Percentiles rank a stretch among this genome's conserved stretches.
Evolutionary conservation across 1,140 invertebrate species (phyloP).

Genomic region (Anastrepha ludens): DNA sequence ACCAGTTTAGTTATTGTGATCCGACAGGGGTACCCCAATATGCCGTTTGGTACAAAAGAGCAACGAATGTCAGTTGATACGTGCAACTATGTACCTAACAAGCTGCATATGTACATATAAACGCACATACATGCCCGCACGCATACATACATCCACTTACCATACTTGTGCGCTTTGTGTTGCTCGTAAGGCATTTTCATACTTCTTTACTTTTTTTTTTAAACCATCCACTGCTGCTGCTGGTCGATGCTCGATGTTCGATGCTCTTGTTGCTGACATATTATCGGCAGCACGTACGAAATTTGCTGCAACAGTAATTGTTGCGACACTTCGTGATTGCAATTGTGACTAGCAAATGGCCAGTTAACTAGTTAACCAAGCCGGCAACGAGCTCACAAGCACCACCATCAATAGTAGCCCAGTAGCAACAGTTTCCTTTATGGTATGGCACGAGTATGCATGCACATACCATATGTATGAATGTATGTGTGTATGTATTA

Average conservation of each 20-base stretch:
- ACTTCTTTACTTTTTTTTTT: neutral
- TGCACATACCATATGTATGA: too few relatives aligned
- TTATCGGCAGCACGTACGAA: constrained; percentile 52
- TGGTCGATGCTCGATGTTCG: neutral
- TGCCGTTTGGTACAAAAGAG: neutral
- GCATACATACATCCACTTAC: neutral
- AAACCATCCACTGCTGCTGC: neutral
- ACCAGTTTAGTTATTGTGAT: too few relatives aligned
- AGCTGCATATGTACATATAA: neutral
- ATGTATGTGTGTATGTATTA: neutral
- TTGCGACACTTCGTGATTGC: constrained; percentile 52
- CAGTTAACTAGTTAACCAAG: constrained; percentile 34
- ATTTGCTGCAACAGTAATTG: constrained; percentile 54
- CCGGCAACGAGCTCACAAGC: neutral
- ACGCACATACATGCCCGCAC: neutral
- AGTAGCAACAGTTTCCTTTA: neutral
- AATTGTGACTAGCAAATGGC: constrained; percentile 32
- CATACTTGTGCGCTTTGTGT: neutral
- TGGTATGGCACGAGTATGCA: too few relatives aligned
- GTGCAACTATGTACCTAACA: neutral
- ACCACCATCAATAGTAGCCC: neutral
- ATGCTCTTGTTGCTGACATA: neutral
- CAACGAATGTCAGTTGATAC: constrained; percentile 20
- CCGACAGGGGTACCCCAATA: too few relatives aligned
- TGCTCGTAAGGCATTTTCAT: neutral